These are phyloP conservation scores for Ammodramus savannarum DNA, from an alignment of 2,113 vertebrate genomes.

Conservation along the genomic window DNA sequence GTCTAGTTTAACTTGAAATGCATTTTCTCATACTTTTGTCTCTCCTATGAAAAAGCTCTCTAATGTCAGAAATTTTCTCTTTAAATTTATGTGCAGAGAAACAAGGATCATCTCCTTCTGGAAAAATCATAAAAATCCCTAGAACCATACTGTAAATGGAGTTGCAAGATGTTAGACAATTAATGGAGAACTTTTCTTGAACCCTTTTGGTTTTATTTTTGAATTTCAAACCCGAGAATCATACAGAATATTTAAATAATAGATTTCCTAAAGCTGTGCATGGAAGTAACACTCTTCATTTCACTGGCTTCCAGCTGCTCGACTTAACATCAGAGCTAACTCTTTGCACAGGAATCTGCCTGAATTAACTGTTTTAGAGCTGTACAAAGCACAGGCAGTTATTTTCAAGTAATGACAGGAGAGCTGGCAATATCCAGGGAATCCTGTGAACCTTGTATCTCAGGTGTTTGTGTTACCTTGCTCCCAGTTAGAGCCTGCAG, in stretches of 20 bases:
- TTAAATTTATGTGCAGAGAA: neutral
- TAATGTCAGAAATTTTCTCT: neutral
- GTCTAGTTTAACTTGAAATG: neutral
- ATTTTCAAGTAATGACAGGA: neutral
- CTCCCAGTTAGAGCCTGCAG: neutral
- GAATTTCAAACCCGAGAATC: neutral
- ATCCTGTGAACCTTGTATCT: neutral
- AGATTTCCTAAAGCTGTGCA: neutral
- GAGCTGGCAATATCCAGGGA: neutral
- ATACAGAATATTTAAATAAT: conserved; percentile 2
- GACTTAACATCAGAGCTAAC: neutral
- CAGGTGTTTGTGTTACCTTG: neutral
- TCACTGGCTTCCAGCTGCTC: neutral
- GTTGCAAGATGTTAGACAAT: neutral
- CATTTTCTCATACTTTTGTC: neutral
- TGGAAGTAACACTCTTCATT: neutral
- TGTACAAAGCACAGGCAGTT: neutral
- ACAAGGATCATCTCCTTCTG: neutral
- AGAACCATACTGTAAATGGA: neutral
- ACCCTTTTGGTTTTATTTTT: neutral
- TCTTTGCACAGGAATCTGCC: neutral
- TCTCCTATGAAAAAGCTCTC: neutral
- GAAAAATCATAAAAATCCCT: neutral
- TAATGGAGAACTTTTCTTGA: neutral
- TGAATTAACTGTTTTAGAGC: neutral